Base-by-base conservation (phyloP, 2,113 vertebrate species). In the Manacus vitellinus region DNA sequence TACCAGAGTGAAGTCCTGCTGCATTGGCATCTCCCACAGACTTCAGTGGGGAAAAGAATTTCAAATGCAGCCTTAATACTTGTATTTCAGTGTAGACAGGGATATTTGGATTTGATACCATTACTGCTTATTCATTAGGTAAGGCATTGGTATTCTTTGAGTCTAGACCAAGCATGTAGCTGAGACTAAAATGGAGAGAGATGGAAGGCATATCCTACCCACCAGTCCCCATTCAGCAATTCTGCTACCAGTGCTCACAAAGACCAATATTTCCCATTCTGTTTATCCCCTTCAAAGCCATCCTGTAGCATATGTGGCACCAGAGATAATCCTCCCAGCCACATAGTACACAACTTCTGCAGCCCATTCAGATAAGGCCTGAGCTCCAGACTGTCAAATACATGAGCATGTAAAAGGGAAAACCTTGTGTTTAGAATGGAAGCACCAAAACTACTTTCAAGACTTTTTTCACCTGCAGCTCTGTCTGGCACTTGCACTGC, bases 341-440 rank as follows among this genome's bases (percentile, higher is more conserved):
- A 44, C 39, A 20, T 17, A 17, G 3, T 2, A 12, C 7, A 4
- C 5, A 15, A 2, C 51, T 86, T 81, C 65, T 54, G 80, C 65
- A 33, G 37, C 3, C 76, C 46, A 1, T 8, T 25, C 63, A 27
- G 30, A 10, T 21, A 55, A 2, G 6, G 12, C 30, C 13, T 10
- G 46, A 83, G 59, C 65, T 89, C 68, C 8, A n/a, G 12, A 22
- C 39, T 58, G 43, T 6, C 75, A 44, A 16, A 59, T 0, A 1
- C 4, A 2, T 2, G 19, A 44, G 17, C 13, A 30, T 0, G 2
- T 2, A 46, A 19, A 44, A 78, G 28, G 24, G 13, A 47, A 81
- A 81, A 72, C 14, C 35, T 72, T 4, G 3, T 23, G 11, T 27
- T 87, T 31, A 78, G 65, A 44, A 59, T 55, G 52, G 33, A 43